Evolutionary conservation across 2,797 vertebrate species (phyloP).

Genomic region (Clarias pachynema): DNA sequence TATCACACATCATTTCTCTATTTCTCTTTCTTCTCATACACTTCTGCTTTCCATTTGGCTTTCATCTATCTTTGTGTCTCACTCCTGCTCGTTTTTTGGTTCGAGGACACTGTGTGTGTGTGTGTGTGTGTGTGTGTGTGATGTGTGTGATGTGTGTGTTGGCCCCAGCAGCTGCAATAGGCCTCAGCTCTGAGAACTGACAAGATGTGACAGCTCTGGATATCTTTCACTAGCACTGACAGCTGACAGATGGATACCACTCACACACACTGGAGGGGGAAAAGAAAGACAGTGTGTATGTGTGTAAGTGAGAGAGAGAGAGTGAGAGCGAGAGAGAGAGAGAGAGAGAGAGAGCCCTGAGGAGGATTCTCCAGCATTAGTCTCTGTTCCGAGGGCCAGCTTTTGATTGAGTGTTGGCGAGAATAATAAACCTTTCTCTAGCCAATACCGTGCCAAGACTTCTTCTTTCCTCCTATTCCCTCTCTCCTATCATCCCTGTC

Average conservation of each 20-base stretch:
- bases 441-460: slow-evolving; percentile 70
- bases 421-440: slow-evolving; percentile 85
- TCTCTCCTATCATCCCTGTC: slow-evolving; percentile 5
- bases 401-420: slow-evolving; percentile 84
- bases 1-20: slow-evolving; percentile 43
- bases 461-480: slow-evolving; percentile 55
- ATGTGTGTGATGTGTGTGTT: slow-evolving; percentile 38
- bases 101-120: slow-evolving; percentile 59
- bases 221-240: slow-evolving; percentile 96
- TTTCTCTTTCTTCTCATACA: slow-evolving; percentile 33
- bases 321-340: slow-evolving; percentile 37
- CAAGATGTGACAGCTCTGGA: slow-evolving; percentile 97
- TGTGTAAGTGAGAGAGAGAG: slow-evolving; percentile 37
- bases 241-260: slow-evolving; percentile 99
- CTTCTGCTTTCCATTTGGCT: slow-evolving; percentile 53
- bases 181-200: slow-evolving; percentile 91
- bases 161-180: slow-evolving; percentile 91
- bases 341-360: slow-evolving; percentile 69
- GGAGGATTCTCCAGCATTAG: slow-evolving; percentile 85
- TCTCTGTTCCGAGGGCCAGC: slow-evolving; percentile 86
- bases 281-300: slow-evolving; percentile 28
- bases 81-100: slow-evolving; percentile 29
- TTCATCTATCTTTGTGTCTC: slow-evolving; percentile 59
- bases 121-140: slow-evolving; percentile 13
- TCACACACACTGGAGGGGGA: slow-evolving; percentile 88